Base-by-base conservation (phyloP, 1,140 invertebrate species). In the Drosophila setifemur region DNA sequence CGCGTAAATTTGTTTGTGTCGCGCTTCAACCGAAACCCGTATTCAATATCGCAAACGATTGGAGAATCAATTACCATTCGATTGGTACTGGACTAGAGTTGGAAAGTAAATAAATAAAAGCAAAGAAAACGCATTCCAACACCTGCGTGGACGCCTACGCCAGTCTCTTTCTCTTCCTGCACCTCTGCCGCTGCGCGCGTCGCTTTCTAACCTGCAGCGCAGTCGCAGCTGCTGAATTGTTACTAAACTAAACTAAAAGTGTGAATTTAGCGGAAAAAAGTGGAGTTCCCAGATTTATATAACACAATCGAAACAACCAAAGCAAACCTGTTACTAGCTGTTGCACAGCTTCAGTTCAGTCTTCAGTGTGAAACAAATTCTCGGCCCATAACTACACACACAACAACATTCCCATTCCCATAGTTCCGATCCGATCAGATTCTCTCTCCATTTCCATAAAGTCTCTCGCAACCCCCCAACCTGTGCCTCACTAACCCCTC, bases 251-350 rank as follows among this genome's bases (percentile, higher is more conserved):
- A 73, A 69, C 47, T 28, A 63, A 63, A 39, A 48, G 60, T 48
- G 72, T 70, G 58, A 68, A 70, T 81, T 75, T 55, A 69, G 47
- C 23, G n/a, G 21, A 60, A 69, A 68, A 76, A 58, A 70, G 66
- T 73, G 55, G 49, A 48, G 42, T 11, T 16, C 28, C 31, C 21
- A 33, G 50, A 12, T 60, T 58, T 58, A 61, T 61, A 58, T 43
- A 61, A 57, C 29, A 21, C 28, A 23, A 67, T 44, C 37, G 42
- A 50, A 11, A 54, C 61, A 50, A 73, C 54, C 42, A 12, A 58
- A 79, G 66, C 71, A 81, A 81, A 81, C 76, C 76, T 66, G 76
- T 79, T 79, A 75, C 50, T 55, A 48, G 57, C 58, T 54, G 77
- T 55, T 58, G 33, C 19, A n/a, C 8, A 61, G 54, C 69, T 63